Evolutionary conservation across 2,888 invertebrate species (phyloP).

Genomic region (Myathropa florea): DNA sequence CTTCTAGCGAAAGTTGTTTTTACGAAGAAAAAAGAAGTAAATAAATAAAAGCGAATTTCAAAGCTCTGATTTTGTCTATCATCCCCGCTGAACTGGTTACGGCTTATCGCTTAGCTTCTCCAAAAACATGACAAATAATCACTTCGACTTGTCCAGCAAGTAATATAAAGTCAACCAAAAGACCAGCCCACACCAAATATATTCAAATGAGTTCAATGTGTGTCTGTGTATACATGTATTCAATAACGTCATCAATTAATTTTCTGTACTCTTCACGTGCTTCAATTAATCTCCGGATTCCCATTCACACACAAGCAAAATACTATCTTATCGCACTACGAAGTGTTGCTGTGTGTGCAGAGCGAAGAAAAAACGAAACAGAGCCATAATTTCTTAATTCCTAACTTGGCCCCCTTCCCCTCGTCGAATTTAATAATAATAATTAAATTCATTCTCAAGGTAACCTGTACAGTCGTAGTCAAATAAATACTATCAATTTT

Average conservation of each 20-base stretch:
- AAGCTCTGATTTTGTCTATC: too few species aligned
- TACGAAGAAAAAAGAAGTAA: too few species aligned
- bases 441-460: conserved; percentile 46
- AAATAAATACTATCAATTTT: too few species aligned
- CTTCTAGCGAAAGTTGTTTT: too few species aligned
- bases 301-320: conserved; percentile 13
- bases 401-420: neutral
- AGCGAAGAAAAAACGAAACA: conserved; percentile 23
- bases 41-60: too few species aligned
- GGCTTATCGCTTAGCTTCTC: too few species aligned
- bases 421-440: conserved; percentile 9
- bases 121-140: too few species aligned
- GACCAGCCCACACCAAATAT: conserved; percentile 23
- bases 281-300: conserved; percentile 9
- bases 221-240: neutral
- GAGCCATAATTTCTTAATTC: conserved; percentile 31
- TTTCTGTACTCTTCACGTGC: neutral
- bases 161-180: conserved; percentile 17
- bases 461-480: too few species aligned
- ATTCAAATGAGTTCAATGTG: neutral
- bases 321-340: conserved; percentile 53
- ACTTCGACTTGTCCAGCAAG: too few species aligned
- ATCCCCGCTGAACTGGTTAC: too few species aligned
- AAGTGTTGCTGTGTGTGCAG: conserved; percentile 35
- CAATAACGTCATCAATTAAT: conserved; percentile 17